Evolutionary conservation across 2,113 vertebrate species (phyloP), one percentile per base, ranked within the genome.

Genomic region (Hippoglossus stenolepis): DNA sequence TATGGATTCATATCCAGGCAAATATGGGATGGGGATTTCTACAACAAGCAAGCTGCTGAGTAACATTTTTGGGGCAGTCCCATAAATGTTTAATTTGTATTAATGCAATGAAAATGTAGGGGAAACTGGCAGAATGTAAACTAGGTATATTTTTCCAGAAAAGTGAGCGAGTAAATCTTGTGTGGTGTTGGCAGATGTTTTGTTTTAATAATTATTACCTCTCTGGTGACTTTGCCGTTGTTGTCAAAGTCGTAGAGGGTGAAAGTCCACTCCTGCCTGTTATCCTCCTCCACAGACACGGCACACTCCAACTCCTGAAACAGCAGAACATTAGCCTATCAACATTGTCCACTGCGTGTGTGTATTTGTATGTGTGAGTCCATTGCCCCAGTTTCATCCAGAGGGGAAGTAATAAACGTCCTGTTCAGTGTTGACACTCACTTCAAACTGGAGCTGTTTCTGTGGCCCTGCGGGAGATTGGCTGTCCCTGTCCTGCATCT

Each of bases 171-270:
- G 5, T 17, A 59, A 6, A 18, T 28, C 24, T 9, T 18, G n/a
- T 10, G 9, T 56, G 15, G 31, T 40, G 15, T 11, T 65, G 64
- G 15, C 64, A 62, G 49, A 64, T 72, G 53, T 68, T 26, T 65
- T 61, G 20, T 26, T 68, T 15, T 6, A 49, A 24, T 11, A 17
- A 31, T 59, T 69, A 91, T 95, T 94, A 99, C 98, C 96, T 99
- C 97, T 12, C 98, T 94, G n/a, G 97, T 99, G 89, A 99, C 97
- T 95, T 97, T 97, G 90, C 97, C 97, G 2, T 95, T 99, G 94
- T 99, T 99, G 95, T 99, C 97, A 80, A 99, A 99, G 95, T 99
- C 98, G 7, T 99, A 99, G 24, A 99, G 95, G 14, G 97, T 99
- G 91, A 99, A 99, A 72, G 98, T 99, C 98, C 98, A 99, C 89